A percentile compares a stretch with the other conserved stretches of the same genome.
phyloP scores from a whole-genome alignment of 1,140 invertebrate genomes.

The Stegodyphus mimosarum region DNA sequence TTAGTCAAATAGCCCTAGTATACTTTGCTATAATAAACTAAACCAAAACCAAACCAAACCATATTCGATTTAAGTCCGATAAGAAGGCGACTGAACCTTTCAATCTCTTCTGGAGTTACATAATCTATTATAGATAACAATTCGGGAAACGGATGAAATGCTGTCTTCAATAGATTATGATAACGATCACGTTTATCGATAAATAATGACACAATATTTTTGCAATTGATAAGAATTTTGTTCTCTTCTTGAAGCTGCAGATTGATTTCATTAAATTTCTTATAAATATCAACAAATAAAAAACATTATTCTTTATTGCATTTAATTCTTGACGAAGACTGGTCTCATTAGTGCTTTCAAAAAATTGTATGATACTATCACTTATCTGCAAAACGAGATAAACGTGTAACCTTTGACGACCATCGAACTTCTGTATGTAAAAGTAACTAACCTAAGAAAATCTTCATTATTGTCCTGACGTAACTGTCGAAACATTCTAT shows the following conservation, averaged over 20 bases:
- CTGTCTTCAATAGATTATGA: too few relatives aligned
- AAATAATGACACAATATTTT: too few relatives aligned
- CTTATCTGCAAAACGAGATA: neutral
- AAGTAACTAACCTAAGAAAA: neutral
- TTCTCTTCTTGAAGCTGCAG: too few relatives aligned
- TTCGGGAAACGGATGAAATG: too few relatives aligned
- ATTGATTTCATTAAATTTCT: too few relatives aligned
- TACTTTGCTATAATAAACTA: too few relatives aligned
- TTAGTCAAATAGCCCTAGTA: too few relatives aligned
- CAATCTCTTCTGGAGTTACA: neutral
- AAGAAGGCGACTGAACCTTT: neutral
- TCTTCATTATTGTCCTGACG: neutral
- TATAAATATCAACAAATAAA: neutral
- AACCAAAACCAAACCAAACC: too few relatives aligned
- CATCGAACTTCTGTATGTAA: neutral
- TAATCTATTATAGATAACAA: too few relatives aligned
- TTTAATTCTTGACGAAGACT: neutral
- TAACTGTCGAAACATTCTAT: neutral
- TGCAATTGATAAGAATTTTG: too few relatives aligned
- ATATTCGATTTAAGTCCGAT: neutral
- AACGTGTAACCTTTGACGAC: neutral
- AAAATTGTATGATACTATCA: neutral
- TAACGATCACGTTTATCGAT: too few relatives aligned
- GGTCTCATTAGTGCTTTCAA: neutral
- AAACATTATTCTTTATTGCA: neutral